Conservation (phyloP, 2,888 invertebrate genomes). For the Parnassius apollo region DNA sequence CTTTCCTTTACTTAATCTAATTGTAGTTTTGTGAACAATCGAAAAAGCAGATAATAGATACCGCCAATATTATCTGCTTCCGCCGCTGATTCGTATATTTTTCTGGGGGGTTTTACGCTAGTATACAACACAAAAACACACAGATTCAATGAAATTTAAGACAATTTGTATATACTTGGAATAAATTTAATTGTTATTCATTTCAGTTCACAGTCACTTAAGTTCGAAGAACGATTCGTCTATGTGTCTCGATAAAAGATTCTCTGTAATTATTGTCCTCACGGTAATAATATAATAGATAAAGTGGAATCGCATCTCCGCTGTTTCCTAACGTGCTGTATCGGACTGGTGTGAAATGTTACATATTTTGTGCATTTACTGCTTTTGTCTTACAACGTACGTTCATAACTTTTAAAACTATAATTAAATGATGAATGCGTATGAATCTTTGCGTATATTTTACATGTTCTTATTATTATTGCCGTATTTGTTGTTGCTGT, state of each 20-base stretch:
- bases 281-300: conserved; percentile 48
- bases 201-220: background rate
- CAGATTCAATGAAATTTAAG: no score
- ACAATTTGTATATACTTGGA: no score
- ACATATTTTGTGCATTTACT: conserved; percentile 13
- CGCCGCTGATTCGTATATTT: no score
- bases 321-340: conserved; percentile 36
- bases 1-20: background rate
- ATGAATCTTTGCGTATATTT: no score
- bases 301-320: conserved; percentile 44
- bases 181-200: no score
- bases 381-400: background rate
- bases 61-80: no score
- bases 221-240: conserved; percentile 8
- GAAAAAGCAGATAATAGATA: background rate
- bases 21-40: background rate
- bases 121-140: no score
- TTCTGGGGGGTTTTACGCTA: no score
- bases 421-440: no score
- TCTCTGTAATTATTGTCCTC: conserved; percentile 45
- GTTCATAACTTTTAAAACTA: no score
- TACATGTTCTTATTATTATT: no score
- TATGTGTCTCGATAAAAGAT: conserved; percentile 27
- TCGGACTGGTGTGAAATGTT: conserved; percentile 24
- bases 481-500: no score